phyloP scores from a whole-genome alignment of 1,140 invertebrate genomes.

The Diorhabda carinulata region DNA sequence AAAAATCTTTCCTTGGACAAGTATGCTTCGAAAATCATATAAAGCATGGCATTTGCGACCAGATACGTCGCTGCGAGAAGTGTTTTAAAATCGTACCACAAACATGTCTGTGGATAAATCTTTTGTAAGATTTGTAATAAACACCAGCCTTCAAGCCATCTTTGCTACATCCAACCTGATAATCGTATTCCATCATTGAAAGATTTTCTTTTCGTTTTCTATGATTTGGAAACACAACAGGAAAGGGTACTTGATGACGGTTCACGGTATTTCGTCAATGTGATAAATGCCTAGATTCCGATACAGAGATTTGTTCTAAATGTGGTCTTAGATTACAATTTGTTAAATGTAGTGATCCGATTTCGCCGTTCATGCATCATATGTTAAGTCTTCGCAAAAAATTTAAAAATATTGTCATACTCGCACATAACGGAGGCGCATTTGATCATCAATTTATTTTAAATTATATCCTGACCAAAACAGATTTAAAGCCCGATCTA shows the following conservation, averaged over 20 bases:
- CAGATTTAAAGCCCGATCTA: constrained; percentile 9
- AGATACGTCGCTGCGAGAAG: not conserved
- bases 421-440: constrained; percentile 11
- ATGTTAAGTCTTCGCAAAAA: constrained; percentile 2
- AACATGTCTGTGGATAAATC: constrained; percentile 18
- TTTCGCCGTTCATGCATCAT: constrained; percentile 8
- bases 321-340: constrained; percentile 6
- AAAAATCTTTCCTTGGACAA: not conserved
- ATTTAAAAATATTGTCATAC: constrained; percentile 13
- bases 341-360: not conserved
- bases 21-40: constrained; percentile 5
- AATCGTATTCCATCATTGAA: constrained; percentile 11
- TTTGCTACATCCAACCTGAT: constrained; percentile 22
- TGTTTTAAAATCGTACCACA: constrained; percentile 10
- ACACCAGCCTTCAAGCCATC: constrained; percentile 14
- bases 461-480: constrained; percentile 4
- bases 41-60: not conserved
- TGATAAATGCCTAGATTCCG: constrained; percentile 10
- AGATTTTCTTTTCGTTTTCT: constrained; percentile 24
- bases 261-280: constrained; percentile 17
- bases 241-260: constrained; percentile 17
- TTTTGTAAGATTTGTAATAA: constrained; percentile 20
- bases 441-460: constrained; percentile 20
- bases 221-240: constrained; percentile 23
- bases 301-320: constrained; percentile 7